A percentile compares a stretch with the other conserved stretches of the same genome.
These are phyloP conservation scores for Watsonalla cultraria DNA, from an alignment of 2,888 invertebrate species.

Conservation along the genomic window DNA sequence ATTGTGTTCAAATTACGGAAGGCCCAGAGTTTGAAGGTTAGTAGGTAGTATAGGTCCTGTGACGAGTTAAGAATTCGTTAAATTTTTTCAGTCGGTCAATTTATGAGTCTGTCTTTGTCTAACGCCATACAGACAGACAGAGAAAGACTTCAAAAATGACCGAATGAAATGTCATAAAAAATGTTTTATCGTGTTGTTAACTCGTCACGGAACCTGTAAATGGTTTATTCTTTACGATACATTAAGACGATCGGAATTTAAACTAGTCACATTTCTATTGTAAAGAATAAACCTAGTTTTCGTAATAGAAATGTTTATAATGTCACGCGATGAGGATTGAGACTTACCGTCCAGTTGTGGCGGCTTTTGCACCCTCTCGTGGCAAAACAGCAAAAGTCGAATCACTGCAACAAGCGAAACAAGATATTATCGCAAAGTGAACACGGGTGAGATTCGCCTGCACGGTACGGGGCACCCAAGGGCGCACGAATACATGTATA, in stretches of 20 bases:
- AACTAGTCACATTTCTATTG: constrained; percentile 26
- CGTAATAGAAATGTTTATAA: constrained; percentile 9
- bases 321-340: constrained; percentile 68
- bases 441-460: constrained; percentile 46
- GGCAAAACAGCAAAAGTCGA: constrained; percentile 57
- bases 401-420: constrained; percentile 44
- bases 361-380: constrained; percentile 72
- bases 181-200: no score
- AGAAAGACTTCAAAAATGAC: no score
- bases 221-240: constrained; percentile 39
- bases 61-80: no score
- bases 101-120: no score
- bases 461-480: constrained; percentile 54
- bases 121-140: no score
- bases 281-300: constrained; percentile 21
- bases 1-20: constrained; percentile 39
- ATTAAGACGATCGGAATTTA: constrained; percentile 21
- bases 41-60: constrained; percentile 17
- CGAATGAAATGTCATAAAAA: no score
- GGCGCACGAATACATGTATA: constrained; percentile 75
- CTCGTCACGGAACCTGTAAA: constrained; percentile 2
- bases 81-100: no score
- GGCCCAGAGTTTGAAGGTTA: constrained; percentile 56
- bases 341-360: constrained; percentile 75
- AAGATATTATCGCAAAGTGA: constrained; percentile 25